phyloP scores from a whole-genome alignment of 2,888 invertebrate genomes.

The Phrixothrix hirtus region DNA sequence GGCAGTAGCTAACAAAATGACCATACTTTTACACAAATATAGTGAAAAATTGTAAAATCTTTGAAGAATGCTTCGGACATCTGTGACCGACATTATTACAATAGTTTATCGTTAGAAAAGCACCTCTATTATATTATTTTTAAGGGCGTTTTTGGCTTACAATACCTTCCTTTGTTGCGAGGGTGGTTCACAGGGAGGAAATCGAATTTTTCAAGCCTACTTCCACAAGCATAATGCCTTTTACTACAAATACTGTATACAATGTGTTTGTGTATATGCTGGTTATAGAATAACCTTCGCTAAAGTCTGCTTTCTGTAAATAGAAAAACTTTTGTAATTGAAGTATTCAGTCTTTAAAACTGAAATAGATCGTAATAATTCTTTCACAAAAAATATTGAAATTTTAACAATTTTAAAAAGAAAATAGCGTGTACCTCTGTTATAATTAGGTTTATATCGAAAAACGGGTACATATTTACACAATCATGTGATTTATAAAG shows the following conservation, averaged over 20 bases:
- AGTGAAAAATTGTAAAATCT: conserved; percentile 39
- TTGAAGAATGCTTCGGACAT: conserved; percentile 40
- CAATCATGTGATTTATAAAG: no score
- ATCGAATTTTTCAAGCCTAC: conserved; percentile 58
- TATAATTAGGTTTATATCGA: no score
- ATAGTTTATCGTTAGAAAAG: conserved; percentile 28
- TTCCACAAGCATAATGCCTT: conserved; percentile 54
- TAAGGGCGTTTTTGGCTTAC: conserved; percentile 32
- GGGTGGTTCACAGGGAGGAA: conserved; percentile 54
- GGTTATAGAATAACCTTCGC: conserved; percentile 19
- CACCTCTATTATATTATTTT: conserved; percentile 26
- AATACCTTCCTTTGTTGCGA: conserved; percentile 46
- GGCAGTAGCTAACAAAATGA: conserved; percentile 38
- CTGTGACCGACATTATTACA: conserved; percentile 41
- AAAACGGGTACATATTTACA: no score
- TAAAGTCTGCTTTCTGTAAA: conserved; percentile 1
- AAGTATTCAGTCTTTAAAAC: neutral
- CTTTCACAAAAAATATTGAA: no score
- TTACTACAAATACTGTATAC: conserved; percentile 47
- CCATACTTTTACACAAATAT: conserved; percentile 38
- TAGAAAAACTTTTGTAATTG: conserved; percentile 4
- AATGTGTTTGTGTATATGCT: conserved; percentile 31
- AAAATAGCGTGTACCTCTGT: neutral
- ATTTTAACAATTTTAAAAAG: no score
- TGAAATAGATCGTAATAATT: neutral